These are phyloP conservation scores for Buphagus erythrorhynchus DNA, from an alignment of 2,797 vertebrate genomes.

Conservation along the genomic window DNA sequence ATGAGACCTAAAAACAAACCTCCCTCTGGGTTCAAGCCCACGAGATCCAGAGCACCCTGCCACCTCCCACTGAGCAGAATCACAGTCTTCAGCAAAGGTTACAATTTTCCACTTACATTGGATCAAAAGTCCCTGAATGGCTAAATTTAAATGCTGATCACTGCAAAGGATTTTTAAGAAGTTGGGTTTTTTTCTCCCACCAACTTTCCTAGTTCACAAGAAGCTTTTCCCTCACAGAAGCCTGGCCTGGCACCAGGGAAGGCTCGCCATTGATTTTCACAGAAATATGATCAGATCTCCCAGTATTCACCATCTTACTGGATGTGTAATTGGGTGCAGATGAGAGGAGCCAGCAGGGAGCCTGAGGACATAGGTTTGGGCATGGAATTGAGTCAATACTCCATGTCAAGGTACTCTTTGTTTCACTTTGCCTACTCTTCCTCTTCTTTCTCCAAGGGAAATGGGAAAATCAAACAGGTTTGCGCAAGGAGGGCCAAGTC, in stretches of 20 bases:
- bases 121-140: neutral
- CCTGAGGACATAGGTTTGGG: neutral
- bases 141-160: neutral
- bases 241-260: neutral
- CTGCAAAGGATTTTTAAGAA: neutral
- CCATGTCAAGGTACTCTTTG: neutral
- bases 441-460: neutral
- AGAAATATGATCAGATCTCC: neutral
- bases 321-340: neutral
- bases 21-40: neutral
- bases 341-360: neutral
- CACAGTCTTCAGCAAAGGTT: neutral
- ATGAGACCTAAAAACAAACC: neutral
- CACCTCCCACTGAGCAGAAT: neutral
- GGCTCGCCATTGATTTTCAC: neutral
- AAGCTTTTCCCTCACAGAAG: neutral
- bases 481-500: accelerated
- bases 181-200: neutral
- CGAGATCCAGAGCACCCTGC: neutral
- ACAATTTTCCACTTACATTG: neutral
- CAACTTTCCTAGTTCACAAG: neutral
- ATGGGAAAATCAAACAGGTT: accelerated
- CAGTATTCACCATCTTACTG: neutral
- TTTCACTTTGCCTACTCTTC: neutral
- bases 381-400: neutral